These are phyloP conservation scores for Anastatus disparis DNA, from an alignment of 1,140 invertebrate species.

Conservation along the genomic window DNA sequence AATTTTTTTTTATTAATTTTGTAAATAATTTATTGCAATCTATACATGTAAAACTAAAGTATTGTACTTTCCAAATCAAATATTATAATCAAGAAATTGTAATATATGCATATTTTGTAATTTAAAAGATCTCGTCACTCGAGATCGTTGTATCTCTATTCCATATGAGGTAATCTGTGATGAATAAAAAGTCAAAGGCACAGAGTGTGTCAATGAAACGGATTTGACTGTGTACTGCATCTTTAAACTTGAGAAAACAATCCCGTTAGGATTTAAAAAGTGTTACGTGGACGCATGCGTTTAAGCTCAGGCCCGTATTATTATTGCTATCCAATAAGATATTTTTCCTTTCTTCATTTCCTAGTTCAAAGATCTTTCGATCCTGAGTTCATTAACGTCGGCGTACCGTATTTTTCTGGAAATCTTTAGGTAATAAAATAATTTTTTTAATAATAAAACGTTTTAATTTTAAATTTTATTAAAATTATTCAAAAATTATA, in stretches of 20 bases:
- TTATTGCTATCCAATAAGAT: too few species aligned
- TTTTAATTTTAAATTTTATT: too few species aligned
- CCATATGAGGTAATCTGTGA: too few species aligned
- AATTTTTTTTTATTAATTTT: neutral
- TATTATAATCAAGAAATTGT: neutral
- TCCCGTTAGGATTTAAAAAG: slow-evolving; percentile 39
- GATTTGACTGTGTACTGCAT: neutral
- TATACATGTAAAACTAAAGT: neutral
- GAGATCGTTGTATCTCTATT: neutral
- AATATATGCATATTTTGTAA: neutral
- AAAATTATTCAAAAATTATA: too few species aligned
- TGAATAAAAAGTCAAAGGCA: too few species aligned
- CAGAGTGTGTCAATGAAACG: slow-evolving; percentile 1
- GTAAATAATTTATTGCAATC: neutral
- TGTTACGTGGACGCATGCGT: slow-evolving; percentile 16
- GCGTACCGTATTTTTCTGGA: too few species aligned
- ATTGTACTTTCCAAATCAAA: neutral
- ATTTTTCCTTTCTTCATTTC: too few species aligned
- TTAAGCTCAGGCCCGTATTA: neutral
- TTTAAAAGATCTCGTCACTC: neutral
- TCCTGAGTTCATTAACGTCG: too few species aligned
- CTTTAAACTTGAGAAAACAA: neutral
- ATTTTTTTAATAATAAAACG: too few species aligned
- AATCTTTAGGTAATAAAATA: too few species aligned
- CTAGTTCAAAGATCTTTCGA: too few species aligned